Percentiles rank a stretch among this genome's conserved stretches.
Evolutionary conservation across 2,888 invertebrate species (phyloP).

Genomic region (Tanaodytes sp.): DNA sequence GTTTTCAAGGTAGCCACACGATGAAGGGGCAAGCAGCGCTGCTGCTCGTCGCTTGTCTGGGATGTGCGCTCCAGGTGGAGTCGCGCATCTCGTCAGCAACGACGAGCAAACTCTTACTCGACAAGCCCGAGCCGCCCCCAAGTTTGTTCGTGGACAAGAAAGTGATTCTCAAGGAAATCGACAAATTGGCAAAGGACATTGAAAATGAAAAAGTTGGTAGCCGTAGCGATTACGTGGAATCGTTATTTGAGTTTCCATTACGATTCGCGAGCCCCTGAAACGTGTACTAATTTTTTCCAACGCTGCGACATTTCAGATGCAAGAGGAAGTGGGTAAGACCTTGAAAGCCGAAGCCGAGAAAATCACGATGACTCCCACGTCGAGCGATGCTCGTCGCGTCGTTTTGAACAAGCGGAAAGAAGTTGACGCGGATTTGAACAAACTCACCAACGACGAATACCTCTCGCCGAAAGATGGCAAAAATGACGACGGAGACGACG

Average conservation of each 20-base stretch:
- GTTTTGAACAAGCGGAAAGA: slow-evolving; percentile 34
- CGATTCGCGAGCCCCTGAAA: no score
- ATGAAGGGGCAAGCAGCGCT: slow-evolving; percentile 64
- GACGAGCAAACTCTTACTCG: slow-evolving; percentile 12
- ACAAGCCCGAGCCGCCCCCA: slow-evolving; percentile 2
- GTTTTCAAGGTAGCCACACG: slow-evolving; percentile 57
- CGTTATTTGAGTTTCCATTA: no score
- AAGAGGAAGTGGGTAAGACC: slow-evolving; percentile 64
- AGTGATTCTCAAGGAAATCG: slow-evolving; percentile 63
- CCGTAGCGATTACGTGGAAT: no score
- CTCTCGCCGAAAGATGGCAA: slow-evolving; percentile 49
- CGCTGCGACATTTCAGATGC: no score
- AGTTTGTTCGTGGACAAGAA: slow-evolving; percentile 59
- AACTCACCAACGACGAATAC: slow-evolving; percentile 60
- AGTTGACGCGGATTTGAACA: slow-evolving; percentile 55
- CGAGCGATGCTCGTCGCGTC: slow-evolving; percentile 10
- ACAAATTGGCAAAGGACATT: slow-evolving; percentile 61
- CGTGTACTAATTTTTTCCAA: no score
- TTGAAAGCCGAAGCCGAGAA: slow-evolving; percentile 64
- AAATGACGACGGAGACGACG: slow-evolving; percentile 55
- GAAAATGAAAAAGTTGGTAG: slow-evolving; percentile 58
- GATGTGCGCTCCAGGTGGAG: slow-evolving; percentile 30
- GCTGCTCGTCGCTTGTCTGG: slow-evolving; percentile 60
- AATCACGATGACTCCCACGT: slow-evolving; percentile 17
- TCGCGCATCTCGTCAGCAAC: neutral